Evolutionary conservation across 2,888 invertebrate species (phyloP), one percentile per base, ranked within the genome.

Genomic region (Nomada ruficornis): DNA sequence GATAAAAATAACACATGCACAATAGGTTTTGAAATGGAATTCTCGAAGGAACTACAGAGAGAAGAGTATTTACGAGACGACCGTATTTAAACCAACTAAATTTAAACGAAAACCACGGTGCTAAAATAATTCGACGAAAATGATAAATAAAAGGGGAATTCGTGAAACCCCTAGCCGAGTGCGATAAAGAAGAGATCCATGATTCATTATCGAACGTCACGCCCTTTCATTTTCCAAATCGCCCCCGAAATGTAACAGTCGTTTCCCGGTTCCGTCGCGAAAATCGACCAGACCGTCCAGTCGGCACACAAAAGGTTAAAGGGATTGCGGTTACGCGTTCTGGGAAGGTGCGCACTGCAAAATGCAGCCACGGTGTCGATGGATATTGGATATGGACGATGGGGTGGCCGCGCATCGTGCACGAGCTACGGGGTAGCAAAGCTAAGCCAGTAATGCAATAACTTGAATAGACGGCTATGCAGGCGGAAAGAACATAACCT

Each of bases 381-480:
- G 86, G 88, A 89, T 91, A 91, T 91, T 89, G 90, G 90, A 90
- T 91, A 91, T 86, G 89, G 87, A 86, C 85, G 83, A 88, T 88
- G 84, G 89, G 89, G 88, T 88, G 82, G 89, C 87, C 80, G 73
- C 82, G 82, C 78, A 70, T 84, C 77, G 83, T 74, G 80, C 84
- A 84, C 78, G 84, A 77, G 74, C 78, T 76, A 76, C 54, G 83
- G 89, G 88, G 88, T 87, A 86, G 89, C 85, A 91, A 90, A 89
- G 91, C 91, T 93, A 92, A 93, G 93, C 93, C 92, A 88, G 92
- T 93, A 92, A 93, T 92, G 93, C 93, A 92, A 93, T 93, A 93
- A 93, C 92, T 91, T 89, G 91, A 91, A 92, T 92, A 90, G 91
- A 92, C 85, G 90, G 83, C 90, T 89, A 92, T 88, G 92, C 91